These are phyloP conservation scores for Galaxias olidus DNA, from an alignment of 2,797 vertebrate genomes.

Conservation along the genomic window DNA sequence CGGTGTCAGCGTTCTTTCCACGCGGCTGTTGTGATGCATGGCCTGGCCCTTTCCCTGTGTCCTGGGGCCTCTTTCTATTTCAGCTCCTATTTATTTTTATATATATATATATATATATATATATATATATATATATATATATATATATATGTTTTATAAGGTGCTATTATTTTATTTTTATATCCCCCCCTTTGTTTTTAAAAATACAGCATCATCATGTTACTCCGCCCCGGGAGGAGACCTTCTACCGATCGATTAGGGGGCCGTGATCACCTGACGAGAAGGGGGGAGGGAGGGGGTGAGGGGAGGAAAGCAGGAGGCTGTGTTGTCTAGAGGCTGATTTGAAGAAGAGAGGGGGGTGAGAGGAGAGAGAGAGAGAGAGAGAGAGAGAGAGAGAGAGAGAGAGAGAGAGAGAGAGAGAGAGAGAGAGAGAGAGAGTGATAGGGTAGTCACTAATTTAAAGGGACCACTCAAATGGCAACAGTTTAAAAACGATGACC, in stretches of 20 bases:
- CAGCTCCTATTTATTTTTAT: neutral
- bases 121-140: neutral
- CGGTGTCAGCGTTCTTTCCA: conserved; percentile 73
- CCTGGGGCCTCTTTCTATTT: conserved; percentile 33
- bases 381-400: neutral
- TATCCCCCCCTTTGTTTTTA: conserved; percentile 54
- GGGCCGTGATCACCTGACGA: conserved; percentile 63
- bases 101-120: neutral
- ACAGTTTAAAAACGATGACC: too few species aligned
- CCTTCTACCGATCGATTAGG: conserved; percentile 75
- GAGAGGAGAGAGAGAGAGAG: too few species aligned
- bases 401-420: conserved; percentile 23
- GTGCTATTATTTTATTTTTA: conserved; percentile 72
- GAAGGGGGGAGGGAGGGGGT: conserved; percentile 22
- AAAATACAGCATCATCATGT: conserved; percentile 75
- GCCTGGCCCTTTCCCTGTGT: conserved; percentile 48
- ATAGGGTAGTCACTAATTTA: conserved; percentile 14
- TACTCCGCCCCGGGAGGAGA: conserved; percentile 65
- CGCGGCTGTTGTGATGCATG: conserved; percentile 24
- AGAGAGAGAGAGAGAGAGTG: conserved; percentile 32
- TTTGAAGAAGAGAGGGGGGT: too few species aligned
- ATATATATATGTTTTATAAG: conserved; percentile 22
- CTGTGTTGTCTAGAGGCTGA: conserved; percentile 16
- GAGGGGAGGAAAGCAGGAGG: conserved; percentile 14
- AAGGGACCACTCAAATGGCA: conserved; percentile 26